Conservation (phyloP, 2,797 vertebrate genomes). For the Poecilia picta region DNA sequence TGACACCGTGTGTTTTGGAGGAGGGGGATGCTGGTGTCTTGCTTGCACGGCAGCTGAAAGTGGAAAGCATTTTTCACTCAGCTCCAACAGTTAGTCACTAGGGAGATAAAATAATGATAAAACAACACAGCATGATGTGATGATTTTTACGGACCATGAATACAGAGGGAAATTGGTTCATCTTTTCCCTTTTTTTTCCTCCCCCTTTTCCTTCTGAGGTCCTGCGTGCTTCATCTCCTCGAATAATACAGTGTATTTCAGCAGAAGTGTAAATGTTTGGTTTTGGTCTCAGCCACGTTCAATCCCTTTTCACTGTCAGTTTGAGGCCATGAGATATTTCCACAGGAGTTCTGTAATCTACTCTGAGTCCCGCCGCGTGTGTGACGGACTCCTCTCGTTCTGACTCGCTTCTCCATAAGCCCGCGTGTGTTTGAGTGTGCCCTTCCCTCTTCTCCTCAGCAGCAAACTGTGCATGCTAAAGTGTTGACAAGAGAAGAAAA, state of each 20-base stretch:
- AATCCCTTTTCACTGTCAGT: slow-evolving; percentile 61
- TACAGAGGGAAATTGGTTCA: slow-evolving; percentile 1
- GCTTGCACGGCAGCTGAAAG: slow-evolving; percentile 44
- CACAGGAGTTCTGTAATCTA: slow-evolving; percentile 71
- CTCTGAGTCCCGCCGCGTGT: slow-evolving; percentile 53
- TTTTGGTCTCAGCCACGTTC: slow-evolving; percentile 55
- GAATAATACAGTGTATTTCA: slow-evolving; percentile 27
- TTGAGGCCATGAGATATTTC: slow-evolving; percentile 57
- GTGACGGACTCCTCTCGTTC: slow-evolving; percentile 53
- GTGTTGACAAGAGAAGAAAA: slow-evolving; percentile 39
- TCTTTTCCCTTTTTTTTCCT: not conserved
- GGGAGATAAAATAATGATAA: slow-evolving; percentile 47
- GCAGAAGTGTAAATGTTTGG: slow-evolving; percentile 55
- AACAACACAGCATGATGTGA: slow-evolving; percentile 41
- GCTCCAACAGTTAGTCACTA: slow-evolving; percentile 49
- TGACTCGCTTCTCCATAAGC: slow-evolving; percentile 33
- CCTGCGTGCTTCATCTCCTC: slow-evolving; percentile 20
- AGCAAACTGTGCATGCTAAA: slow-evolving; percentile 26
- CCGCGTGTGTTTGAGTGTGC: slow-evolving; percentile 19
- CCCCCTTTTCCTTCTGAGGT: slow-evolving; percentile 5
- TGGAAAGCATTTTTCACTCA: slow-evolving; percentile 51
- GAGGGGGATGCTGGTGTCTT: slow-evolving; percentile 3
- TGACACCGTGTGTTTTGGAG: slow-evolving; percentile 61
- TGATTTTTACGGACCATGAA: slow-evolving; percentile 34
- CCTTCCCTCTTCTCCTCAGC: slow-evolving; percentile 12